A percentile compares a stretch with the other conserved stretches of the same genome.
Evolutionary conservation across 2,113 vertebrate genomes (phyloP).

Genomic region (Onychorhynchus coronatus): DNA sequence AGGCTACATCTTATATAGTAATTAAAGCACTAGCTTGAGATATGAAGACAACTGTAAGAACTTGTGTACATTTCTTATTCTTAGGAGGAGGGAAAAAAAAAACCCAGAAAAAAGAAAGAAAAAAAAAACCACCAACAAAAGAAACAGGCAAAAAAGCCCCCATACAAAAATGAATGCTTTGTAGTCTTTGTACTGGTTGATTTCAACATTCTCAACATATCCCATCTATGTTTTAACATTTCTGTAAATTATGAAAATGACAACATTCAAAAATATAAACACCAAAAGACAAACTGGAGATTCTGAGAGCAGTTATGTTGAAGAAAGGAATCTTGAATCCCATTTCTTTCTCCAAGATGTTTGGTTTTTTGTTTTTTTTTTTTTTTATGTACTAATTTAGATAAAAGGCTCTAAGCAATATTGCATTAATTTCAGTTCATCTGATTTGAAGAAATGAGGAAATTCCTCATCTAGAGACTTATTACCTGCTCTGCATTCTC

Average conservation of each 20-base stretch:
- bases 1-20: neutral
- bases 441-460: neutral
- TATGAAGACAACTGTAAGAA: neutral
- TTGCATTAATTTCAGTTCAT: neutral
- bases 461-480: neutral
- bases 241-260: neutral
- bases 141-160: accelerated
- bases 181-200: neutral
- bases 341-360: neutral
- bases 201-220: neutral
- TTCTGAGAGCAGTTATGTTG: neutral
- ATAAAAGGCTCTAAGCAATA: neutral
- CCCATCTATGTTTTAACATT: neutral
- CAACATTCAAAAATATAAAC: neutral
- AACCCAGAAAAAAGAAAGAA: too few relatives aligned
- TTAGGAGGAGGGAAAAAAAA: neutral
- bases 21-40: neutral
- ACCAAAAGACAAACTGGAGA: too few relatives aligned
- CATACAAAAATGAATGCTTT: neutral
- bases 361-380: neutral
- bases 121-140: neutral
- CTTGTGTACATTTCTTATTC: neutral
- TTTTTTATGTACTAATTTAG: neutral
- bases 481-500: neutral
- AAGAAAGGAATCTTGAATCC: neutral